Conservation (phyloP, 2,888 invertebrate genomes). For the Lottia gigantea region DNA sequence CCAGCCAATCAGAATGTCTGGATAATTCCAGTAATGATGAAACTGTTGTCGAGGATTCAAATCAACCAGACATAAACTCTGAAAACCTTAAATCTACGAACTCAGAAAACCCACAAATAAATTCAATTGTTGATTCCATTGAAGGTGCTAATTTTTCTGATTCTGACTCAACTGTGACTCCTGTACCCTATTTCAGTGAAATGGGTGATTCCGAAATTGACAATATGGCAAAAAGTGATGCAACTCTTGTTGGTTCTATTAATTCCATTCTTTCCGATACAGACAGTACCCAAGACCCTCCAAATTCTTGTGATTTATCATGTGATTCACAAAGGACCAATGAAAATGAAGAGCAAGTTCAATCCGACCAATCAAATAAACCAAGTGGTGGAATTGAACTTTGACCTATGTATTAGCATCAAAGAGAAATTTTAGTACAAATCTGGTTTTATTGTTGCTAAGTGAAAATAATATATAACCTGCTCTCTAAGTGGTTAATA, state of each 20-base stretch:
- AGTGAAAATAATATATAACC: no score
- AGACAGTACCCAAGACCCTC: background rate
- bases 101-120: background rate
- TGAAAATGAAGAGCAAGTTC: slow-evolving; percentile 2
- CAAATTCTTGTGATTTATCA: slow-evolving; percentile 1
- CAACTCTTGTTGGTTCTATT: background rate
- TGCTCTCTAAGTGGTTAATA: no score
- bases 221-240: slow-evolving; percentile 14
- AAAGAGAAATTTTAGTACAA: no score
- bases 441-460: no score
- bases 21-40: background rate
- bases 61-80: background rate
- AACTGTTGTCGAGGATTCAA: background rate
- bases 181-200: slow-evolving; percentile 14
- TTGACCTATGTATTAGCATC: no score
- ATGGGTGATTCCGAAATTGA: slow-evolving; percentile 19
- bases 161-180: slow-evolving; percentile 15
- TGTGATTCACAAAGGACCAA: slow-evolving; percentile 10
- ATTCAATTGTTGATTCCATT: slow-evolving; percentile 12
- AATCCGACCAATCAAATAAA: slow-evolving; percentile 1
- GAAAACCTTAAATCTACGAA: slow-evolving; percentile 35
- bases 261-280: slow-evolving; percentile 6
- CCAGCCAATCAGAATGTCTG: background rate
- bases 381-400: no score
- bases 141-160: slow-evolving; percentile 22